Evolutionary conservation across 2,113 vertebrate genomes (phyloP).

Genomic region (Channa argus): DNA sequence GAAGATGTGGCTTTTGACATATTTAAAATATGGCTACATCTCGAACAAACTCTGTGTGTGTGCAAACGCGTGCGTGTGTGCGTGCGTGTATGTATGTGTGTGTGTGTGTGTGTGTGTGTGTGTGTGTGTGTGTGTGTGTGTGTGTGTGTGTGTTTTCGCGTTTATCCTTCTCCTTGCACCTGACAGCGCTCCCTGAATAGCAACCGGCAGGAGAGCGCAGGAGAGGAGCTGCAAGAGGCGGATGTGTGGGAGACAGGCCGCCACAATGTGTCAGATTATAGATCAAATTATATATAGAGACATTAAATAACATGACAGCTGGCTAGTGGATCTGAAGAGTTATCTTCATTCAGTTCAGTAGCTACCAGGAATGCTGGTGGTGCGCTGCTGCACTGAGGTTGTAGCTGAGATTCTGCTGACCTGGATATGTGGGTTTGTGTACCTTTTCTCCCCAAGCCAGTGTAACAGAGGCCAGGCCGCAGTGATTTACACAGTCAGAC

Average conservation of each 20-base stretch:
- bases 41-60: background rate
- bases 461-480: constrained; percentile 39
- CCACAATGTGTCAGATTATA: constrained; percentile 52
- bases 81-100: background rate
- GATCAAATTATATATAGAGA: constrained; percentile 35
- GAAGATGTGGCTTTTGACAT: constrained; percentile 29
- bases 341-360: constrained; percentile 17
- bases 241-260: constrained; percentile 53
- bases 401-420: constrained; percentile 64
- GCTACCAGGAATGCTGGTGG: constrained; percentile 4
- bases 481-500: constrained; percentile 22
- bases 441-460: constrained; percentile 24
- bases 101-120: background rate
- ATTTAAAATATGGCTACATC: background rate
- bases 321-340: constrained; percentile 2
- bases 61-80: background rate
- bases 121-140: background rate
- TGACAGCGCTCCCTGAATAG: constrained; percentile 58
- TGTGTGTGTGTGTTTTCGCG: background rate
- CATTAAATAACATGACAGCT: constrained; percentile 31
- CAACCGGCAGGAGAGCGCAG: constrained; percentile 38
- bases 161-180: constrained; percentile 49
- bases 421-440: constrained; percentile 39
- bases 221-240: constrained; percentile 42
- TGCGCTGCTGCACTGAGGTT: constrained; percentile 31